phyloP scores from a whole-genome alignment of 2,797 vertebrate species.

The Echiichthys vipera region DNA sequence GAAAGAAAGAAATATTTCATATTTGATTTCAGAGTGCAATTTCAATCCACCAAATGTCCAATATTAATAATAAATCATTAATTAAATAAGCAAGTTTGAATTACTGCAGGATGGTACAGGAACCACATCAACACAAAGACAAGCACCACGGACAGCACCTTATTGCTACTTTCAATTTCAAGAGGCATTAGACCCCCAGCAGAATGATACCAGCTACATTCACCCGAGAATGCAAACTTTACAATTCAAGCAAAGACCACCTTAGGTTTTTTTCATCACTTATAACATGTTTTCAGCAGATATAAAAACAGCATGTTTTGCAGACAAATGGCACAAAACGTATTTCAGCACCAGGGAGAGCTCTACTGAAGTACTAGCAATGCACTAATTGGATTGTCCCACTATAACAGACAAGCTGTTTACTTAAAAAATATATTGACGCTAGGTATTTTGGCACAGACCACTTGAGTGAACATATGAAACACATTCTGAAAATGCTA shows the following conservation, averaged over 20 bases:
- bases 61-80: fast-evolving
- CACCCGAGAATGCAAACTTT: fast-evolving
- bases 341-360: conserved; percentile 7
- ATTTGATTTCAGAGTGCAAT: too few relatives aligned
- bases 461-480: neutral
- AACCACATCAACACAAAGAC: neutral
- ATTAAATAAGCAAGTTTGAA: too few relatives aligned
- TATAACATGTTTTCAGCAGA: fast-evolving
- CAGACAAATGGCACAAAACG: fast-evolving
- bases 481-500: fast-evolving
- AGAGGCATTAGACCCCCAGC: neutral
- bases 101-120: neutral
- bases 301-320: fast-evolving
- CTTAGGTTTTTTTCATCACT: fast-evolving
- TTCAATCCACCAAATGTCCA: fast-evolving
- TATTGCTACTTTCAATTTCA: neutral
- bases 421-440: neutral
- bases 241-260: fast-evolving
- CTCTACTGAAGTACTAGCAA: fast-evolving
- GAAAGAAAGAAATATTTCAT: fast-evolving
- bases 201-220: neutral
- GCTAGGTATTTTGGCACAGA: neutral
- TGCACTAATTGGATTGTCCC: fast-evolving
- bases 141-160: conserved; percentile 6
- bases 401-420: neutral